Evolutionary conservation across 2,888 invertebrate genomes (phyloP), one percentile per base, ranked within the genome.

Genomic region (Plutella xylostella): DNA sequence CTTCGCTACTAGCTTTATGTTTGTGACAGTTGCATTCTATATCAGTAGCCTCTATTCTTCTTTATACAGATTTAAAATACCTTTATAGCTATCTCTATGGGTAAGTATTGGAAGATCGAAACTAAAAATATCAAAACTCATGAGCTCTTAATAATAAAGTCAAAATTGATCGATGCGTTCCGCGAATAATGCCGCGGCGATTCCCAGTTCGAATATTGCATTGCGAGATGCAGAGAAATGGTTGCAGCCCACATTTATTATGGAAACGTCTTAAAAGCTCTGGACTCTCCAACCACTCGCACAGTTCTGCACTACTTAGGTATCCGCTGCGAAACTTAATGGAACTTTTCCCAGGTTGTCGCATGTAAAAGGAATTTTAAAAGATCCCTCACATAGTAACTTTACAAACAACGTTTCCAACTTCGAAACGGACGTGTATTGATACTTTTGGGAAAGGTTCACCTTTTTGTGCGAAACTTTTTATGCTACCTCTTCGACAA

Each of bases 341-440:
- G 71, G 69, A 79, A 78, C 73, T 76, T 77, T 70, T 66, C 66
- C 68, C 72, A 73, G 71, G 74, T 75, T 64, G 69, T 58, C 64
- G 64, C 61, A 64, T 60, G 71, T 72, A 77, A 77, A 79, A 79
- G 74, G 71, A 76, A 74, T 75, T 72, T 74, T 68, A 72, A 74
- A 72, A 68, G 63, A 68, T 66, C 64, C 68, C 64, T 57, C 63
- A 56, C 65, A 60, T 65, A 58, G 63, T 60, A 69, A 65, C 59
- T 69, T 61, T 56, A 56, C 58, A 69, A 59, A 64, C 59, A 60
- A 60, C 58, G 60, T 63, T 69, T 63, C 65, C 56, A 67, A 65
- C 60, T 61, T n/a, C 11, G 43, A 14, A 28, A 25, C 35, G 19
- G 28, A 25, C 33, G 34, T 31, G 21, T 42, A 42, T 42, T 20